These are phyloP conservation scores for Scomberomorus guttatus DNA, from an alignment of 2,797 vertebrate genomes.

Conservation along the genomic window DNA sequence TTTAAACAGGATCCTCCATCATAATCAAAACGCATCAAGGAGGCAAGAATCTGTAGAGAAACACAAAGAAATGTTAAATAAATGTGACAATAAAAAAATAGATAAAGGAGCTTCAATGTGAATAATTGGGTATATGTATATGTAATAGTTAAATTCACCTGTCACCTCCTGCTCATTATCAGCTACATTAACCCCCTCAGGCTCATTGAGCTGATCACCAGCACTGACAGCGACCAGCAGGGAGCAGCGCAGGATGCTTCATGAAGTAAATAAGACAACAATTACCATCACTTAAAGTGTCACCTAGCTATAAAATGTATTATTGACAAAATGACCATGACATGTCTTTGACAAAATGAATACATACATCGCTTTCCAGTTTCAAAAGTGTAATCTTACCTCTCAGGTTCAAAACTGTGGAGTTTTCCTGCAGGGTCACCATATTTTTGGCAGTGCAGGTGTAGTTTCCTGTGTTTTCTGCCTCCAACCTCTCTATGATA, in stretches of 20 bases:
- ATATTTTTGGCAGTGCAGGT: conserved; percentile 75
- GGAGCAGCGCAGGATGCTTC: conserved; percentile 68
- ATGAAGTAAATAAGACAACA: background rate
- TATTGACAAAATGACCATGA: background rate
- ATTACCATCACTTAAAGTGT: background rate
- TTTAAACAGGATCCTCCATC: background rate
- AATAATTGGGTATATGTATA: background rate
- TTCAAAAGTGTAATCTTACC: conserved; percentile 52
- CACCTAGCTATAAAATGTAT: background rate
- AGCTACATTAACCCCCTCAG: conserved; percentile 30
- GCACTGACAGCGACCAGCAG: conserved; percentile 58
- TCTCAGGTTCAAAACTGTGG: conserved; percentile 63
- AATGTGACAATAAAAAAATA: background rate
- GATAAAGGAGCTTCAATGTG: background rate
- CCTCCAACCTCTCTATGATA: conserved; percentile 61
- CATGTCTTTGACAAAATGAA: background rate
- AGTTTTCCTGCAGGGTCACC: conserved; percentile 70
- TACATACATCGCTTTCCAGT: background rate
- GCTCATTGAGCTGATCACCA: conserved; percentile 44
- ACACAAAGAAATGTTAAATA: background rate
- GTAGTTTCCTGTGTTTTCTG: conserved; percentile 71
- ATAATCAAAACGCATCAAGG: background rate
- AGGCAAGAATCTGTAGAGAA: conserved; percentile 23
- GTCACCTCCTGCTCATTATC: background rate
- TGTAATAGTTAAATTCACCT: conserved; percentile 6